These are phyloP conservation scores for Parus major DNA, from an alignment of 2,113 vertebrate species.

Conservation along the genomic window DNA sequence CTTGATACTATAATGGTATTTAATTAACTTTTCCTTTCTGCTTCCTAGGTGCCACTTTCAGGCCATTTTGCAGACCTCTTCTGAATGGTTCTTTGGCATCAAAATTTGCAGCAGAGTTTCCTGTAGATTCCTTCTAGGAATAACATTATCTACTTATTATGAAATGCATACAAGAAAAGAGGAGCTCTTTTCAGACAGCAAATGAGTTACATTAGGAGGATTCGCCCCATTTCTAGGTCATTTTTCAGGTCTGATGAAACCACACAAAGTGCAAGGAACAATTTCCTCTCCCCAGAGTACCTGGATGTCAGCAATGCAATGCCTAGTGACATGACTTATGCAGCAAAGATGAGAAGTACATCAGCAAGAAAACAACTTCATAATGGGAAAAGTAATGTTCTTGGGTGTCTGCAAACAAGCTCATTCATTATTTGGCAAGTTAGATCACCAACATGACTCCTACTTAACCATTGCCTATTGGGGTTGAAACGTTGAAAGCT, in stretches of 20 bases:
- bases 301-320: not conserved
- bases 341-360: not conserved
- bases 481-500: not conserved
- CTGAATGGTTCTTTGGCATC: not conserved
- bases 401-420: not conserved
- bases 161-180: not conserved
- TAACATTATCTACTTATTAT: not conserved
- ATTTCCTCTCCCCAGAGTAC: not conserved
- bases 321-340: not conserved
- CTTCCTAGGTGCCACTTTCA: not conserved
- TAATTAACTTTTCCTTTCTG: not conserved
- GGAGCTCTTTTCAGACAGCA: not conserved
- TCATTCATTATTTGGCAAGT: not conserved
- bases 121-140: not conserved
- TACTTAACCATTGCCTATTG: not conserved
- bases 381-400: not conserved
- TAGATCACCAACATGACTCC: not conserved
- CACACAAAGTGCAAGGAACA: not conserved
- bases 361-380: not conserved
- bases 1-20: not conserved
- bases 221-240: not conserved
- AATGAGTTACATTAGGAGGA: not conserved
- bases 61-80: not conserved
- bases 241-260: slow-evolving; percentile 8
- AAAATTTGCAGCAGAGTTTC: not conserved